These are phyloP conservation scores for Thamnophis sirtalis DNA, from an alignment of 2,113 vertebrate genomes.

Conservation along the genomic window DNA sequence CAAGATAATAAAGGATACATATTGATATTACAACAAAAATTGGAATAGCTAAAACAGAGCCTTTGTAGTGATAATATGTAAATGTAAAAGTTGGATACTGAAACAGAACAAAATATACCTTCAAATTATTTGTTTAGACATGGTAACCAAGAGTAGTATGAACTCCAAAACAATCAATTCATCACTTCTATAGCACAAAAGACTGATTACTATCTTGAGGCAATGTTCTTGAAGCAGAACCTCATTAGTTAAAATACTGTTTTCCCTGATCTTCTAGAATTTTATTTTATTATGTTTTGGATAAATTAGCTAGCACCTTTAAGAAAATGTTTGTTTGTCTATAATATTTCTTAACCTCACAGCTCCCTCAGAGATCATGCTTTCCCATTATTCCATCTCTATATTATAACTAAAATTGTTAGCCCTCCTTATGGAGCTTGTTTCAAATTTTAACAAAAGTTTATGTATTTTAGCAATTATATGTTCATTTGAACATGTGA, in stretches of 20 bases:
- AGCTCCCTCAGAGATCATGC: not conserved
- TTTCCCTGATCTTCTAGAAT: not conserved
- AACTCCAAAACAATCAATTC: not conserved
- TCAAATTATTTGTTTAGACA: not conserved
- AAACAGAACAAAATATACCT: not conserved
- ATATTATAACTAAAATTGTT: not conserved
- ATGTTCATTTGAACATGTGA: not conserved
- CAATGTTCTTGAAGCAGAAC: not conserved
- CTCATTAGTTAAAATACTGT: not conserved
- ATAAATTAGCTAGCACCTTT: not conserved
- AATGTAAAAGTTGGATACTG: not conserved
- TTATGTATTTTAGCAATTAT: not conserved
- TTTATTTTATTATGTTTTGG: not conserved
- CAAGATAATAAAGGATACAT: not conserved
- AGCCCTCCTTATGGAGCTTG: not conserved
- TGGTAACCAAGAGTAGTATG: not conserved
- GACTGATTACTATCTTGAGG: not conserved
- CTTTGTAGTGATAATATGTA: not conserved
- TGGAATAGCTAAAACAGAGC: not conserved
- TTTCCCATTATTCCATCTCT: not conserved
- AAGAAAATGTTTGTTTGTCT: not conserved
- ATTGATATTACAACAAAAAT: not conserved
- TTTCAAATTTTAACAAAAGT: too few relatives aligned
- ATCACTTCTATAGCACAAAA: not conserved
- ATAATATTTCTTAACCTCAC: too few relatives aligned